Conservation (phyloP, 2,797 vertebrate genomes). For the Petrocephalus sullivani region DNA sequence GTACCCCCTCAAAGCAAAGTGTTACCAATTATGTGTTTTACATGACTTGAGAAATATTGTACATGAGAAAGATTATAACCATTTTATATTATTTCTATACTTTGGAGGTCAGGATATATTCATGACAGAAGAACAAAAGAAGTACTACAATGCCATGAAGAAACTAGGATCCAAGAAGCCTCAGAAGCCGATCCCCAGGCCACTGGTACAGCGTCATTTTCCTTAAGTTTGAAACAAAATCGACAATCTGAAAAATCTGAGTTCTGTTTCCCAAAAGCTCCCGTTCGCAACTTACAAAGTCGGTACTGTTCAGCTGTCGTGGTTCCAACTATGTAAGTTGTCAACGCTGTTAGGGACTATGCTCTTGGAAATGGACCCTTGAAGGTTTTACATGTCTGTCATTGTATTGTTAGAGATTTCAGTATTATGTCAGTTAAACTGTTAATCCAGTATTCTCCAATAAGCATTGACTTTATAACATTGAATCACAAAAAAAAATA, state of each 20-base stretch:
- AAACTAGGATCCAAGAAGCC: constrained; percentile 98
- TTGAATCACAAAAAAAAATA: too few relatives aligned
- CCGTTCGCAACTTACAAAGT: background rate
- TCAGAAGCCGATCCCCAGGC: constrained; percentile 94
- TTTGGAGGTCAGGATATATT: constrained; percentile 99
- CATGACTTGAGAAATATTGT: background rate
- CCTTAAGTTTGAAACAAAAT: background rate
- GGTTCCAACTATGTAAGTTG: background rate
- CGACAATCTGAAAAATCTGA: background rate
- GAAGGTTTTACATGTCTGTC: background rate
- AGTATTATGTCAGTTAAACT: background rate
- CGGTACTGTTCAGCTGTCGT: background rate
- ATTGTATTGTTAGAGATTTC: background rate
- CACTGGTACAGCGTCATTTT: constrained; percentile 64
- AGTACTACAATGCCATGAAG: constrained; percentile 99
- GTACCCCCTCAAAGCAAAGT: background rate
- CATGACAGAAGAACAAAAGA: constrained; percentile 99
- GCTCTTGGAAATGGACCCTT: background rate
- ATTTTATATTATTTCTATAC: constrained; percentile 67
- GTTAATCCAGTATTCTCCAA: background rate
- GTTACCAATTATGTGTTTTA: background rate
- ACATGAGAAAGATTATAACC: constrained; percentile 64
- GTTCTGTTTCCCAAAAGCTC: background rate
- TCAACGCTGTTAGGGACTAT: background rate
- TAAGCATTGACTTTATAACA: background rate